Conservation (phyloP, 2,797 vertebrate genomes). For the Pristis pectinata region DNA sequence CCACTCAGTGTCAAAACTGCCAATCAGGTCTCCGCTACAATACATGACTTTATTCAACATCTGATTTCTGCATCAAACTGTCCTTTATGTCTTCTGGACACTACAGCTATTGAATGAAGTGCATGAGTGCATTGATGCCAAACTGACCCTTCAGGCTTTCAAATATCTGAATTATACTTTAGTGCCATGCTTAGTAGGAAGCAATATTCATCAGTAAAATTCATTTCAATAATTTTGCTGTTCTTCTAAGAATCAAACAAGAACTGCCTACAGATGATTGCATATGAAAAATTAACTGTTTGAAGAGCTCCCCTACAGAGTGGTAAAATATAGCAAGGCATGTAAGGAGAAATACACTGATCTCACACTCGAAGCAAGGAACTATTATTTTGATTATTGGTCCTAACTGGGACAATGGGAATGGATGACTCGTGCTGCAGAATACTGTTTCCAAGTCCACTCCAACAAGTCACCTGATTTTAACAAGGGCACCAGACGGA, state of each 20-base stretch:
- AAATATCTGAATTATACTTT: neutral
- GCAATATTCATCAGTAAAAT: slow-evolving; percentile 4
- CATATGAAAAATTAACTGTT: neutral
- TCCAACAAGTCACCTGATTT: neutral
- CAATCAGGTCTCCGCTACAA: slow-evolving; percentile 29
- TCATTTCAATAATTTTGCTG: neutral
- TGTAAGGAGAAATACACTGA: neutral
- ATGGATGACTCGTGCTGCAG: neutral
- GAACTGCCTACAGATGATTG: neutral
- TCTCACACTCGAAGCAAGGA: neutral
- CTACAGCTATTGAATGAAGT: slow-evolving; percentile 15
- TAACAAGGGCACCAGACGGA: neutral
- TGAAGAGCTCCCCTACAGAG: neutral
- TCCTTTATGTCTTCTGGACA: slow-evolving; percentile 27
- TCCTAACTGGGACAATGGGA: neutral
- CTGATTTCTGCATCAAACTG: slow-evolving; percentile 10
- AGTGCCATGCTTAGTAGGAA: neutral
- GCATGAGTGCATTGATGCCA: neutral
- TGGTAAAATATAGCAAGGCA: neutral
- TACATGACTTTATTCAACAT: slow-evolving; percentile 3
- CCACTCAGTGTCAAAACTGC: neutral
- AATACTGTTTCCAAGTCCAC: neutral
- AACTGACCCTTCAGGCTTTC: slow-evolving; percentile 22
- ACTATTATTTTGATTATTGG: neutral
- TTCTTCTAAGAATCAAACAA: neutral